Base-by-base conservation (phyloP, 2,888 invertebrate genomes). In the Machimus rusticus region DNA sequence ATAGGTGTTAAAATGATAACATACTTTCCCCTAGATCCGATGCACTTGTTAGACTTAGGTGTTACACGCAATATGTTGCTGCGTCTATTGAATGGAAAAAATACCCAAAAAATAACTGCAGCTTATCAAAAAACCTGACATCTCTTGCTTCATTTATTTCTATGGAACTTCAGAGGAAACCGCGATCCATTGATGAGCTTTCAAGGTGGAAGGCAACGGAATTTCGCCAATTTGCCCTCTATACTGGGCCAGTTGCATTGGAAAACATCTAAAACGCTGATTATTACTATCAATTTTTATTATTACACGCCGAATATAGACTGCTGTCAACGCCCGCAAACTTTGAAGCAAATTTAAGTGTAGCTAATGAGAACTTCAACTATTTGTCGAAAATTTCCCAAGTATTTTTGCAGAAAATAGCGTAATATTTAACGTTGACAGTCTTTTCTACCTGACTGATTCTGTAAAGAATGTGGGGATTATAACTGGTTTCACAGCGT, bases 321-420 rank as follows among this genome's bases (percentile, higher is more conserved):
- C 46, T 88, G 78, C 79, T 87, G 43, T 86, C 78, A 74, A 81
- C 86, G 55, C 87, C 88, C 23, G 84, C 78, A 43, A 77, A 39
- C n/a, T 88, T 79, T 77, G 39, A 28, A 43, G 5, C 57, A 19
- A 89, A 88, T 86, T 31, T 79, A 51, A 55, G 14, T 19, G 79
- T 55, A 9, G 88, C 87, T 19, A 19, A 88, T 19, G 78, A 87
- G 46, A 57, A 86, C n/a, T n/a, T n/a, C n/a, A n/a, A n/a, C 14
- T 55, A 77, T 89, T 88, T 88, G 88, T 89, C 5, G 16, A 86
- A 51, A 82, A 87, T 46, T 88, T 88, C 81, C 86, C 88, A 39
- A 28, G 86, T 87, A 76, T 88, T 77, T 89, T 88, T 87, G 88
- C 76, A 9, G 74, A 87, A 5, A 88, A 88, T 31, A 87, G 87